Evolutionary conservation across 2,888 invertebrate genomes (phyloP), one percentile per base, ranked within the genome.

Genomic region (Sarcophaga rosellei): DNA sequence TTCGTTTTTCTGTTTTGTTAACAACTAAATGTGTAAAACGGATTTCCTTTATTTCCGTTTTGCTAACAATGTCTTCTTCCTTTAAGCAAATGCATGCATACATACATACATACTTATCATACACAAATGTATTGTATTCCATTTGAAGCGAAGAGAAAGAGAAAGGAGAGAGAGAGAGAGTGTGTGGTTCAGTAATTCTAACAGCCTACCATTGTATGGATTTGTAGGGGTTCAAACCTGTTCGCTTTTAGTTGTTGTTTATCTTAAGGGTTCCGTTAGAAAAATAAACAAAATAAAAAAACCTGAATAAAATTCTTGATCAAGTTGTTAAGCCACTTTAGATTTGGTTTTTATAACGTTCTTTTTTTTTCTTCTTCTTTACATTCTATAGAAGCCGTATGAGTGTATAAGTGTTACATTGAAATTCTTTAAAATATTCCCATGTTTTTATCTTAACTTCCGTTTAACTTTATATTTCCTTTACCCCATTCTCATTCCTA

Each of bases 41-140:
- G 86, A 86, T 86, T 86, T 86, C 86, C 86, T 81, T 81, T 35
- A 86, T 86, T 86, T 86, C 86, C 86, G 81, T 84, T 86, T 75
- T 59, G 57, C 84, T 84, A 86, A 86, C 86, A 86, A 86, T 86
- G 86, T 81, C 84, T 86, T 86, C 62, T 81, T 72, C 59, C 76
- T 77, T 82, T 77, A 53, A 76, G 70, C 47, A 53, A 70, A 21
- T 57, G 21, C 4, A 68, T 61, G 12, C 45, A 65, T 45, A 45
- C 25, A 25, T 25, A 35, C 35, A 5, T 35, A 35, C 35, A 35
- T 35, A 35, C 35, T 35, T 35, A 35, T 35, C 35, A 35, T 35
- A 35, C 35, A 35, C 10, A 35, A 35, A 35, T 35, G 35, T 35
- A 35, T 35, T 35, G 35, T 35, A 35, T 35, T 35, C 2, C 35